Evolutionary conservation across 2,797 vertebrate species (phyloP).

Genomic region (Cuniculus paca): DNA sequence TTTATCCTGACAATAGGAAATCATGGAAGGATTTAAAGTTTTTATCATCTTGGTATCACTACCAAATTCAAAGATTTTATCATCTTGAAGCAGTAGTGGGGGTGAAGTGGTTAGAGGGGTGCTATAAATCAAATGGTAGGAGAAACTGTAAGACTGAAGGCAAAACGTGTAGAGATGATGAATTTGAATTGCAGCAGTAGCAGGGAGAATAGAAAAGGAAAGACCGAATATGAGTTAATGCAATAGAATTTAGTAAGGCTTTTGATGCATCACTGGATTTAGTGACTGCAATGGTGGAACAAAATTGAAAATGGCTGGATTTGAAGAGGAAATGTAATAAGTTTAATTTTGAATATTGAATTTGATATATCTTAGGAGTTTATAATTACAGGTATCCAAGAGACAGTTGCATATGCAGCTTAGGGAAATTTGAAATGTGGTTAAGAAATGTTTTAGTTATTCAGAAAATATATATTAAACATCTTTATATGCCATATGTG

Average conservation of each 20-base stretch:
- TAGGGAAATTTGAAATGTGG: background rate
- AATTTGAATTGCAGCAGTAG: background rate
- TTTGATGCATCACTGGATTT: background rate
- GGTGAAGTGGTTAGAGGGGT: background rate
- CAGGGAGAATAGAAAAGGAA: background rate
- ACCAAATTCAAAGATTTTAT: background rate
- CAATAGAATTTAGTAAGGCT: background rate
- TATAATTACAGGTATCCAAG: background rate
- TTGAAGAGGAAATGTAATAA: background rate
- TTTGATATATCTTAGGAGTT: background rate
- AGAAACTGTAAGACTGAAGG: background rate
- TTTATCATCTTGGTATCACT: background rate
- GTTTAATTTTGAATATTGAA: background rate
- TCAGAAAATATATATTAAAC: background rate
- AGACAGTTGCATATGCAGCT: background rate
- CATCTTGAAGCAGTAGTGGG: background rate
- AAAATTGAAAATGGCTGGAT: background rate
- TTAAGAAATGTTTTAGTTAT: conserved; percentile 18
- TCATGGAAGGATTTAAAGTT: background rate
- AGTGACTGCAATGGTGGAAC: background rate
- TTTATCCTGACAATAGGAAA: background rate
- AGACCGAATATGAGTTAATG: background rate
- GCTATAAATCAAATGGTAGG: background rate
- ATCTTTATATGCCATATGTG: background rate
- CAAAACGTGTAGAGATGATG: background rate